Percentiles rank a stretch among this genome's conserved stretches.
phyloP scores from a whole-genome alignment of 2,797 vertebrate species.

The Aphelocoma californica region DNA sequence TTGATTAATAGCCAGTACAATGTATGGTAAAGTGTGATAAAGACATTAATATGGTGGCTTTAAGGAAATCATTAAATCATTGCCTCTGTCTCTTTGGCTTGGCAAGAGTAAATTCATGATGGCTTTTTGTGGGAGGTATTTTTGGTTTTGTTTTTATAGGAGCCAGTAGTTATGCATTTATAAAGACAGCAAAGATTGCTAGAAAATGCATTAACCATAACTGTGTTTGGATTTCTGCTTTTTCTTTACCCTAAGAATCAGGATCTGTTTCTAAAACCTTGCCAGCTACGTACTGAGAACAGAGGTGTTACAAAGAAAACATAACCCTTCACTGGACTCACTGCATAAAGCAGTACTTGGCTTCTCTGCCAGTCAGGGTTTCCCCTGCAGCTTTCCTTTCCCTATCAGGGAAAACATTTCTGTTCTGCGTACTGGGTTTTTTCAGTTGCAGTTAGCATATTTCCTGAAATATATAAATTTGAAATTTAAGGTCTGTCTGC shows the following conservation, averaged over 20 bases:
- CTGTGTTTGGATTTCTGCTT: not conserved
- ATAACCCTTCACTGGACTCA: not conserved
- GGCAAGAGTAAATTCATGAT: not conserved
- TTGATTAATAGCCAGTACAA: not conserved
- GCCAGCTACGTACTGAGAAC: not conserved
- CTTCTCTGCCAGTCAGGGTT: not conserved
- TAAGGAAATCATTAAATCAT: not conserved
- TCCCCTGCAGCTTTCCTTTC: not conserved
- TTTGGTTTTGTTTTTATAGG: not conserved
- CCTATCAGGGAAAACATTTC: not conserved
- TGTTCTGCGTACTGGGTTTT: not conserved
- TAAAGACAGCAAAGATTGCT: not conserved
- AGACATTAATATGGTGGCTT: not conserved
- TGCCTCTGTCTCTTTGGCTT: not conserved
- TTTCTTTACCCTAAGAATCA: not conserved
- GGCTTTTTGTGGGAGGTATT: not conserved
- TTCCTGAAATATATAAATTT: not conserved
- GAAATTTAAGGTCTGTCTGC: not conserved
- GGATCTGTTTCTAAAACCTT: not conserved
- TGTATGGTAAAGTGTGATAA: not conserved
- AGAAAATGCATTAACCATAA: not conserved
- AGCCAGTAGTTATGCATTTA: not conserved
- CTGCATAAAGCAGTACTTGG: not conserved
- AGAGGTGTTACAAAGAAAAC: not conserved
- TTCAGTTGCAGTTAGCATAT: not conserved